These are phyloP conservation scores for Sinocyclocheilus anshuiensis DNA, from an alignment of 2,113 vertebrate genomes.

Conservation along the genomic window DNA sequence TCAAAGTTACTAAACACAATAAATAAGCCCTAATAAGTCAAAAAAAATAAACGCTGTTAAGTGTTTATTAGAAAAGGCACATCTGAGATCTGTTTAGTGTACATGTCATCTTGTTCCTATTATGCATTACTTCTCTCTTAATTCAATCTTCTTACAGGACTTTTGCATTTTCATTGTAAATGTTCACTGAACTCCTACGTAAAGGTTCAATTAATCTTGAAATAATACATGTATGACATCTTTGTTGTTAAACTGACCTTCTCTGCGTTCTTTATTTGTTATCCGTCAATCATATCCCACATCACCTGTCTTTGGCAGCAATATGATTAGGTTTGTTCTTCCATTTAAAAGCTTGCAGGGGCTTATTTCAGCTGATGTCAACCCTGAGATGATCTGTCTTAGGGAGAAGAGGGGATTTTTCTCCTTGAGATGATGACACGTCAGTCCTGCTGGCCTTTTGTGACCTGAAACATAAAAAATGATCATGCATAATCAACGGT, in stretches of 20 bases:
- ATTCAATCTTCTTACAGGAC: neutral
- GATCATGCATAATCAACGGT: neutral
- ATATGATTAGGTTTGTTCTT: neutral
- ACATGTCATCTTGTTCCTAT: neutral
- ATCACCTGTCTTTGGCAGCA: constrained; percentile 7
- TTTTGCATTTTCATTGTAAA: constrained; percentile 2
- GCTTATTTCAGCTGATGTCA: constrained; percentile 8
- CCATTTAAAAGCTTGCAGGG: neutral
- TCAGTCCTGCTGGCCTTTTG: constrained; percentile 9
- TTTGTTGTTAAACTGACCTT: neutral
- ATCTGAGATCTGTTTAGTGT: neutral
- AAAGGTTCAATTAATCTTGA: neutral
- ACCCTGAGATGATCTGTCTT: neutral
- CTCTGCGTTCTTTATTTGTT: neutral
- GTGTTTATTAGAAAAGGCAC: neutral
- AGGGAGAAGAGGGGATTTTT: constrained; percentile 52
- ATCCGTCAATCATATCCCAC: neutral
- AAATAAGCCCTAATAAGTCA: neutral
- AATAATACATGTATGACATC: neutral
- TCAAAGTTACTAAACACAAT: neutral
- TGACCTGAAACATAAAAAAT: constrained; percentile 38
- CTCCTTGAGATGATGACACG: neutral
- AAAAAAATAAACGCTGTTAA: neutral
- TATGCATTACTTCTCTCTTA: neutral
- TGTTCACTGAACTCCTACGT: neutral